Evolutionary conservation across 2,888 invertebrate species (phyloP), one percentile per base, ranked within the genome.

Genomic region (Drosophila anomelani): DNA sequence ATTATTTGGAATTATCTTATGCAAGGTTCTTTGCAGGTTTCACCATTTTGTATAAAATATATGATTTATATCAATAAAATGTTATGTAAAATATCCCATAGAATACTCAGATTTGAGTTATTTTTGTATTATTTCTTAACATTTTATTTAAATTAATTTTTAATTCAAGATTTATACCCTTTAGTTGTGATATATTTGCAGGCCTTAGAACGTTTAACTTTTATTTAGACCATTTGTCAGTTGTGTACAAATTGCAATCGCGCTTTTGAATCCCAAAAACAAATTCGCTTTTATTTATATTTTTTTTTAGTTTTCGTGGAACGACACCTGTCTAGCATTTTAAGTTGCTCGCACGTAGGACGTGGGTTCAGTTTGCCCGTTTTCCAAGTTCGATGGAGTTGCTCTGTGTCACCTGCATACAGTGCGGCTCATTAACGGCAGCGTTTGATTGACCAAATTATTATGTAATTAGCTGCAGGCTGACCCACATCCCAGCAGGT

Each of bases 381-480:
- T 29, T 23, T 34, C 43, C 64, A 66, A 66, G 64, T 66, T 66
- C 64, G 67, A 26, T 17, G 66, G 51, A 66, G 64, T 51, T 66
- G 43, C 41, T 63, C 51, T 15, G 34, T 64, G 59, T 53, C 61
- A 59, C 60, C 78, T 76, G 86, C 79, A 90, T 90, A 90, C 81
- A 84, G 78, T 81, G 78, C 70, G 68, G 80, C 91, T 90, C 83
- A 90, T 90, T 91, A 90, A 79, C 36, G 76, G 73, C 75, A 70
- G 76, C 80, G 82, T 84, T 85, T 85, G 90, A 89, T 90, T 90
- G 90, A 78, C 86, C 85, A 88, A 88, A 91, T 90, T 88, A 90
- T 90, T 90, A 89, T 89, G 89, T 90, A 90, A 90, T 90, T 91
- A 88, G 86, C 82, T 70, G 77, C 80, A 73, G 84, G 78, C 81